Evolutionary conservation across 2,888 invertebrate species (phyloP).

Genomic region (Leucophenga maculata): DNA sequence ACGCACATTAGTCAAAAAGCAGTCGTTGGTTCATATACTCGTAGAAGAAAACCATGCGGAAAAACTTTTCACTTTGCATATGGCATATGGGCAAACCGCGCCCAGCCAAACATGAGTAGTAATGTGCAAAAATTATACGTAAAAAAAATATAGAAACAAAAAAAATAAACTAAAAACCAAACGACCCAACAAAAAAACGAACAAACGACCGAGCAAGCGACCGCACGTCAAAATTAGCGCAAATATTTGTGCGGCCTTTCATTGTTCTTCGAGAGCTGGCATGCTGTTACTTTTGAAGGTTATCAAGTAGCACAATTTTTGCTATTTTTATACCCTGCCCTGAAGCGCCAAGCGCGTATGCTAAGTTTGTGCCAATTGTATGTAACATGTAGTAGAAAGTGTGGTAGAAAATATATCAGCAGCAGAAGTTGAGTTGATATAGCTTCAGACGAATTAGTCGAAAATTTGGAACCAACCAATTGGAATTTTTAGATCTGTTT

Average conservation of each 20-base stretch:
- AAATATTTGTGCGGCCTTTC: slow-evolving; percentile 4
- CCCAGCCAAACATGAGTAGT: background rate
- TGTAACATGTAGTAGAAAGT: too few relatives aligned
- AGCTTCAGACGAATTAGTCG: too few relatives aligned
- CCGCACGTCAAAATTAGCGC: background rate
- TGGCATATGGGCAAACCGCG: background rate
- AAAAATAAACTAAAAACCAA: background rate
- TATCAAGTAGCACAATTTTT: background rate
- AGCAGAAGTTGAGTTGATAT: too few relatives aligned
- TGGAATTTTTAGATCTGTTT: too few relatives aligned
- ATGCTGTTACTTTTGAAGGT: background rate
- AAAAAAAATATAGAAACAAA: background rate
- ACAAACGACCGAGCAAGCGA: background rate
- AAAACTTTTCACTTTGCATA: slow-evolving; percentile 1
- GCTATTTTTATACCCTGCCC: too few relatives aligned
- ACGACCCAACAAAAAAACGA: background rate
- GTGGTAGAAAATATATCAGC: too few relatives aligned
- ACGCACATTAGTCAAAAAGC: slow-evolving; percentile 1
- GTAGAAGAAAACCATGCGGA: background rate
- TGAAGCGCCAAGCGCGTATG: too few relatives aligned
- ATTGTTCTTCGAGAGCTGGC: background rate
- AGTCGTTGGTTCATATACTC: too few relatives aligned
- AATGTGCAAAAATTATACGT: too few relatives aligned
- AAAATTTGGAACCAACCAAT: too few relatives aligned
- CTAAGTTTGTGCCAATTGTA: too few relatives aligned